A percentile compares a stretch with the other conserved stretches of the same genome.
These are phyloP conservation scores for Heliornis fulica DNA, from an alignment of 2,113 vertebrate genomes.

Conservation along the genomic window DNA sequence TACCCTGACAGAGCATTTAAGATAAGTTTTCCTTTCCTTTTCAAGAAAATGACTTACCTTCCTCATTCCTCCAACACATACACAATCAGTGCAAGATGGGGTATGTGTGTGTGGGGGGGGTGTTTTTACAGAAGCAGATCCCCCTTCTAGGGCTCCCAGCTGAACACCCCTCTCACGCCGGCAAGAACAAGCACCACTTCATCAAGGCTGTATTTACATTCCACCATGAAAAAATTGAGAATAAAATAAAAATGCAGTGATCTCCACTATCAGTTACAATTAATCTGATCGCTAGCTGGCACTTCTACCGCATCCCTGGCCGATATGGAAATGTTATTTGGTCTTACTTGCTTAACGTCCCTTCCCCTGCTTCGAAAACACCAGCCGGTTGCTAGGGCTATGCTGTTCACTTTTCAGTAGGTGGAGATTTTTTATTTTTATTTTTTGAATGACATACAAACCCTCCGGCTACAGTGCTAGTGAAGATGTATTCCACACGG, in stretches of 20 bases:
- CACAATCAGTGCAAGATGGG: background rate
- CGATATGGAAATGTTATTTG: background rate
- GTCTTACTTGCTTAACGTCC: background rate
- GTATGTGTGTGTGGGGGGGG: too few species aligned
- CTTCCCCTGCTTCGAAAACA: background rate
- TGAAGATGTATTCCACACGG: background rate
- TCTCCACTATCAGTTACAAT: background rate
- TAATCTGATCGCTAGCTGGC: background rate
- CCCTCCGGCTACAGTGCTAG: slow-evolving; percentile 4
- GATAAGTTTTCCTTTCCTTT: background rate
- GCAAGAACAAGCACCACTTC: background rate
- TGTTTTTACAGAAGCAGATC: background rate
- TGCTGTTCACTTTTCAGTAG: slow-evolving; percentile 60
- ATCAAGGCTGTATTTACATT: background rate
- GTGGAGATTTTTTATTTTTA: slow-evolving; percentile 56
- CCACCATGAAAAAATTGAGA: background rate
- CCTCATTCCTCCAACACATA: background rate
- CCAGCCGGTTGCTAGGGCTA: slow-evolving; percentile 56
- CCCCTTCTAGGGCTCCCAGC: background rate
- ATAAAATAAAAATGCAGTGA: background rate
- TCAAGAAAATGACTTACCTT: slow-evolving; percentile 25
- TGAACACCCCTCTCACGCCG: background rate
- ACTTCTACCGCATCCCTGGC: background rate
- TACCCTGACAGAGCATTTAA: background rate
- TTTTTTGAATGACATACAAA: slow-evolving; percentile 63